Conservation (phyloP, 2,888 invertebrate species). For the Punctoribates punctum region DNA sequence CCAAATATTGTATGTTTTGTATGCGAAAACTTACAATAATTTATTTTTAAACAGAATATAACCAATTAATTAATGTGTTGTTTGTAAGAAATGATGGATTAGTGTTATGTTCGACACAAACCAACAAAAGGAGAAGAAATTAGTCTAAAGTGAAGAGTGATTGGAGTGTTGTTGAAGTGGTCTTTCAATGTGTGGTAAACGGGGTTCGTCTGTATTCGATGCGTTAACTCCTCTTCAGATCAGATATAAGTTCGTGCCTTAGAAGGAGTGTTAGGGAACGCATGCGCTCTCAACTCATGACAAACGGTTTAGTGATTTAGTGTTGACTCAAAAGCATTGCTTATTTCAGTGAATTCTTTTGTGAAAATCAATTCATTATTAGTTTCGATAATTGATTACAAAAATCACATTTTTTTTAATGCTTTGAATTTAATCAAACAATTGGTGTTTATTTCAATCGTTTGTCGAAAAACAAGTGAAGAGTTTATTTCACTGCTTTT, state of each 20-base stretch:
- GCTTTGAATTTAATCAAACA: not conserved
- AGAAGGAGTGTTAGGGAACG: conserved; percentile 9
- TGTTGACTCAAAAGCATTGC: not conserved
- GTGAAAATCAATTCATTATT: not conserved
- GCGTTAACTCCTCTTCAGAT: not conserved
- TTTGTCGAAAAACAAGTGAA: not conserved
- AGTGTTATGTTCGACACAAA: no score
- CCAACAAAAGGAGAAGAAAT: no score
- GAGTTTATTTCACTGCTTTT: not conserved
- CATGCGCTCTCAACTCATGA: not conserved
- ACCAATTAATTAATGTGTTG: no score
- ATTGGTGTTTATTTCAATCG: not conserved
- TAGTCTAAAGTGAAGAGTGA: no score
- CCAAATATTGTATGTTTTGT: no score
- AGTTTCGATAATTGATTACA: not conserved
- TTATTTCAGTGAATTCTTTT: conserved; percentile 5
- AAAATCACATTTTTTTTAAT: not conserved
- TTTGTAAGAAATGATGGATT: no score
- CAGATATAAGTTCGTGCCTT: not conserved
- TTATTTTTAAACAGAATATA: no score
- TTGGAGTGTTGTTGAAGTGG: no score
- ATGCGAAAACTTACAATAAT: no score
- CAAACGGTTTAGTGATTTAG: conserved; percentile 3
- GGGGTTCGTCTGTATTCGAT: not conserved
- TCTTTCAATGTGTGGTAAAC: no score